Evolutionary conservation across 2,888 invertebrate species (phyloP).

Genomic region (Drosophila mercatorum): DNA sequence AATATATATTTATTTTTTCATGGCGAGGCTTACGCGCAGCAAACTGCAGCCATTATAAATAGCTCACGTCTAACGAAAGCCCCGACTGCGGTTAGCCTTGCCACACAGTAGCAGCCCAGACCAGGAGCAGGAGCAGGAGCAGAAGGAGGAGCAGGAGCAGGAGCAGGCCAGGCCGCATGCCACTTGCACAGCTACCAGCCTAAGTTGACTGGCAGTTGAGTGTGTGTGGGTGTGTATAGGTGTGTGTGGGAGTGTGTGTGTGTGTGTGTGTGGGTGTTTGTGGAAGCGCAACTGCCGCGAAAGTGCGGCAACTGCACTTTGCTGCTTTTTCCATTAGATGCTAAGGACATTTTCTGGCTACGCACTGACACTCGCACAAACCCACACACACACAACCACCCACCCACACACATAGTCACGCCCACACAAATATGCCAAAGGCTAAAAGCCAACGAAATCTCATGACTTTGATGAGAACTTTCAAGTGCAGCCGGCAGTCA

Average conservation of each 20-base stretch:
- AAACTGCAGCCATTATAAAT: slow-evolving; percentile 43
- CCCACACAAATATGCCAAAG: slow-evolving; percentile 24
- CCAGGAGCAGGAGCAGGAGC: no score
- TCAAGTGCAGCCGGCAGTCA: slow-evolving; percentile 45
- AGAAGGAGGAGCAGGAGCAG: no score
- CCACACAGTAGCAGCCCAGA: background rate
- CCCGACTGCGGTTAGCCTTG: slow-evolving; percentile 24
- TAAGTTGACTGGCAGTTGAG: slow-evolving; percentile 32
- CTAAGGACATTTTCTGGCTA: slow-evolving; percentile 32
- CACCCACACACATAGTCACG: background rate
- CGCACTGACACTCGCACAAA: slow-evolving; percentile 19
- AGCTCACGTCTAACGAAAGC: slow-evolving; percentile 31
- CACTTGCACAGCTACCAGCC: slow-evolving; percentile 17
- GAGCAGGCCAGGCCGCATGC: slow-evolving; percentile 10
- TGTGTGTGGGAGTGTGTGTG: background rate
- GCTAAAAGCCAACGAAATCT: slow-evolving; percentile 46
- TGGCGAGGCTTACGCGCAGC: slow-evolving; percentile 3
- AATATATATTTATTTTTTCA: slow-evolving; percentile 10
- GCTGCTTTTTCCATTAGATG: slow-evolving; percentile 17
- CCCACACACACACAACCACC: slow-evolving; percentile 5
- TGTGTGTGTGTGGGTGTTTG: background rate
- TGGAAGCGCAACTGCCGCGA: slow-evolving; percentile 8
- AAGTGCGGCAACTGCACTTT: slow-evolving; percentile 46
- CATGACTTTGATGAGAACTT: slow-evolving; percentile 64
- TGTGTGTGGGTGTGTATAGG: background rate